Evolutionary conservation across 2,888 invertebrate genomes (phyloP), one percentile per base, ranked within the genome.

Genomic region (Dasysyrphus albostriatus): DNA sequence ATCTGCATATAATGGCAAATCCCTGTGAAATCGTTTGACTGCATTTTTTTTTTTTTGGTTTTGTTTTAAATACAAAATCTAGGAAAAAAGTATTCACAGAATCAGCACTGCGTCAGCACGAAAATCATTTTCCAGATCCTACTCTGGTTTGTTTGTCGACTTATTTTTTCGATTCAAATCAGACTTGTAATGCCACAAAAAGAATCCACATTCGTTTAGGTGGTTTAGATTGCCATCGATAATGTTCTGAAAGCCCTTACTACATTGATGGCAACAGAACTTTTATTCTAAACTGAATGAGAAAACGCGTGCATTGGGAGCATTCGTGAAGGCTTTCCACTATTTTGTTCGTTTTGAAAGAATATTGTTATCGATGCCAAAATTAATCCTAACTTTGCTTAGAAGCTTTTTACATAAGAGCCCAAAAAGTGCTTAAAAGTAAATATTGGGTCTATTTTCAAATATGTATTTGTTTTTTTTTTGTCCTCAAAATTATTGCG

Each of bases 101-200:
- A 34, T 32, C n/a, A 58, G 9, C 9, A 34, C 9, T 32, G n/a
- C 5, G 56, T 32, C 34, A 34, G 34, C 34, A 34, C 5, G 34
- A 16, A 16, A 34, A 58, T 5, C 16, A 32, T 34, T 34, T 32
- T 8, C 0, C 24, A 51, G 51, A 51, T 51, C 24, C 24, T 58
- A 34, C n/a, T 32, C 5, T 58, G 32, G 32, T n/a, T 58, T 58
- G 32, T 34, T 58, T 32, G n/a, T 34, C 51, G 51, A 54, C 24
- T 54, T 34, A 34, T 16, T 34, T 58, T 58, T 34, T 14, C 34
- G n/a, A 58, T 58, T 32, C 34, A 34, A 58, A 34, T 34, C 56
- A 5, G 56, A n/a, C 16, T 58, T 58, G 34, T 10, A 34, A 9
- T 10, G n/a, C 56, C 56, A 58, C 16, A 58, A 58, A 34, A 34